Percentiles rank a stretch among this genome's conserved stretches.
Evolutionary conservation across 2,888 invertebrate species (phyloP).

Genomic region (Caenorhabditis sp.): DNA sequence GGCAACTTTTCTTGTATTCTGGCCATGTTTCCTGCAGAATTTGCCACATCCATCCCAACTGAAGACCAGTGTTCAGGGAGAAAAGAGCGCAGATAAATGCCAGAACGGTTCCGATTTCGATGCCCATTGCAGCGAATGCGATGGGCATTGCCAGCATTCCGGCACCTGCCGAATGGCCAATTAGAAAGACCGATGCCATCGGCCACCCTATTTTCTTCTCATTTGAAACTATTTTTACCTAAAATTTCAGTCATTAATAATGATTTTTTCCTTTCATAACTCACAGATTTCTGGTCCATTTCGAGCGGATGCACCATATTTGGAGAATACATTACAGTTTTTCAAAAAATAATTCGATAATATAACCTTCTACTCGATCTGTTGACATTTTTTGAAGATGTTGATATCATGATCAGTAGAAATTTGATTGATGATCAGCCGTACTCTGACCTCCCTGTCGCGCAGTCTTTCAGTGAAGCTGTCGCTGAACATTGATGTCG

Average conservation of each 20-base stretch:
- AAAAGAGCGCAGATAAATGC: constrained; percentile 60
- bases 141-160: constrained; percentile 73
- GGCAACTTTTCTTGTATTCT: constrained; percentile 68
- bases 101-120: constrained; percentile 52
- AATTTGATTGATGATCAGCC: constrained; percentile 4
- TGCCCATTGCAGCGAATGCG: constrained; percentile 65
- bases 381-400: too few species aligned
- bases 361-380: too few species aligned
- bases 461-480: too few species aligned
- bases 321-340: too few species aligned
- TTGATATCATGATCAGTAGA: too few species aligned
- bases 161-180: constrained; percentile 74
- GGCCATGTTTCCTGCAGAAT: constrained; percentile 73
- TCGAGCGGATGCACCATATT: too few species aligned
- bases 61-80: constrained; percentile 72
- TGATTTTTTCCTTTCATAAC: too few species aligned
- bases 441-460: background rate
- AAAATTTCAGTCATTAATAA: background rate
- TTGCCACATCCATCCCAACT: constrained; percentile 73
- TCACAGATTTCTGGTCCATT: too few species aligned
- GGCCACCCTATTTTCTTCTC: constrained; percentile 46
- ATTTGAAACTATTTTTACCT: background rate
- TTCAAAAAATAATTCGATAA: too few species aligned
- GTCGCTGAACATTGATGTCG: background rate
- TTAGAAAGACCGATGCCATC: constrained; percentile 68